Base-by-base conservation (phyloP, 2,797 vertebrate species). In the Phoxinus dragarum region DNA sequence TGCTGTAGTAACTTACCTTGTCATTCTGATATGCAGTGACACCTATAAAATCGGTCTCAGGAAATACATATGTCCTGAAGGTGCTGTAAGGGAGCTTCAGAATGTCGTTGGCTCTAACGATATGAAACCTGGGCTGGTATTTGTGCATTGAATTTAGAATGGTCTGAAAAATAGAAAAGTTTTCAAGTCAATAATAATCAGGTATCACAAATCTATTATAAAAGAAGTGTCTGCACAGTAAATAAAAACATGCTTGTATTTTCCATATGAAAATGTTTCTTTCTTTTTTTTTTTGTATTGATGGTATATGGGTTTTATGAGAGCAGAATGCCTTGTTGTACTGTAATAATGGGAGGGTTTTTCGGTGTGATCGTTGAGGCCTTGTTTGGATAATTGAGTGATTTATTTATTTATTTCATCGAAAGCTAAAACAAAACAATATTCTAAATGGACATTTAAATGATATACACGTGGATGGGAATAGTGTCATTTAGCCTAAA, bases 71-170 rank as follows among this genome's bases (percentile, higher is more conserved):
- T 0, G 98, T 99, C 90, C 97, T 93, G 93, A 99, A 99, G 71
- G 98, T 98, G 92, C 97, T 98, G 81, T 97, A 99, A 0, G 98
- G 98, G 38, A 99, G 96, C 93, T 97, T 98, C 93, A 99, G 93
- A 71, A 99, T 97, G 92, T 99, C 97, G 88, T 98, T 98, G 88
- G 98, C 96, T 91, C 96, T 94, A 82, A 99, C 98, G 17, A 99
- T 96, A 86, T 99, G 98, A 91, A 99, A 98, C 67, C 98, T 94
- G 75, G 98, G 98, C 82, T 99, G 98, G 91, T 99, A 99, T 91
- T 99, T 99, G 91, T 99, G 98, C 98, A 99, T 99, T 38, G 98
- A 99, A 92, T 99, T 99, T 88, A 99, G 89, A 91, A 99, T 98
- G n/a, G 97, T 98, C 98, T 98, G 92, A 3, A 87, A 90, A 3